Base-by-base conservation (phyloP, 2,888 invertebrate genomes). In the Sinotaia quadrata region DNA sequence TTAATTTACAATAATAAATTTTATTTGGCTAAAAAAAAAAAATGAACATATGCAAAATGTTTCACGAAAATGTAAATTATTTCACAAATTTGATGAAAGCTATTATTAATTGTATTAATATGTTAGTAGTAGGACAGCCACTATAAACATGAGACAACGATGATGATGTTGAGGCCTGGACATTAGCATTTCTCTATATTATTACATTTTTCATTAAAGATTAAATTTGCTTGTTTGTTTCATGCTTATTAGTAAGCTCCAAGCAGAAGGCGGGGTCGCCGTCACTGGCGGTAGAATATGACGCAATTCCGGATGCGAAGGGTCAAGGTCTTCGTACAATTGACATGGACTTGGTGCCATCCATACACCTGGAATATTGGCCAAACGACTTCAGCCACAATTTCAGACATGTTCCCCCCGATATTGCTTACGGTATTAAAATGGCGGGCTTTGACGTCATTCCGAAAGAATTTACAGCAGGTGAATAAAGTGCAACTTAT, bases 371-470 rank as follows among this genome's bases (percentile, higher is more conserved):
- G 18, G 33, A 29, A 2, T 31, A 29, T 5, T 33, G 52, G 33
- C 65, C 65, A 2, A 0, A 18, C 0, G 41, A 12, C 15, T 5
- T n/a, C 2, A n/a, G 15, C 2, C 3, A 10, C 12, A 21, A 4
- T 31, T 44, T 65, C n/a, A 4, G 0, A 10, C 10, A 0, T 10
- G 2, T 65, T 15, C 21, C 31, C 5, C 1, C 8, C 2, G 12
- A 54, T 8, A 33, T 29, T 4, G 12, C 0, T 2, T 54, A 65
- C 18, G 18, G 5, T n/a, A 41, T 65, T 33, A n/a, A 12, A 34
- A 44, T 31, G 37, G 56, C 44, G n/a, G 65, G 65, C 12, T 54
- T 65, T 37, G 37, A 65, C 24, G 56, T 65, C 41, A 21, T 65
- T n/a, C 56, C 65, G 12, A 65, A 65, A 12, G 12, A 29, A 15